Base-by-base conservation (phyloP, 2,797 vertebrate genomes). In the Antrozous pallidus region DNA sequence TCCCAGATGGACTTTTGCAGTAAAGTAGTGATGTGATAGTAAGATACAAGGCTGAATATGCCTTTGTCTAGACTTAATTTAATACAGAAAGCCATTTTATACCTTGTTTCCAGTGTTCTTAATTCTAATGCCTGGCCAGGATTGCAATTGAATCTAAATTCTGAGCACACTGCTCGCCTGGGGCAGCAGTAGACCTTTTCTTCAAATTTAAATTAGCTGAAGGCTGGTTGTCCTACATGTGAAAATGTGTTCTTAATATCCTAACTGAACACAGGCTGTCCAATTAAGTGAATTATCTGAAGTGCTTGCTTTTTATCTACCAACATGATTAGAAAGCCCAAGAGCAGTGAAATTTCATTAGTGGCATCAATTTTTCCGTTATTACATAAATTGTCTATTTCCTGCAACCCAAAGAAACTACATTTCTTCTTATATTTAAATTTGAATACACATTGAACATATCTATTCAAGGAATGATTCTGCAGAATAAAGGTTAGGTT, bases 161-260 rank as follows among this genome's bases (percentile, higher is more conserved):
- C 90, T 92, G 56, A 74, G 95, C 51, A 97, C 87, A 93, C 38
- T 70, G 6, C 69, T 96, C 88, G 98, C 98, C 97, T 42, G 10
- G 51, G 97, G 98, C 98, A 77, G 1, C 38, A 51, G 22, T 31
- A 97, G 97, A 98, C 98, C 98, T 98, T 98, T 98, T 97, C 75
- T 95, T 92, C 90, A 94, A 82, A 94, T 38, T 47, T 80, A 85
- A 96, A 83, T 80, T 84, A 83, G 85, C 77, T 79, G 14, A 90
- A 93, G 79, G 26, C 88, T 96, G 12, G 70, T 70, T 97, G 97
- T 98, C 88, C 90, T 87, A 6, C 75, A 80, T 96, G 94, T 96
- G 90, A 77, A 95, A 93, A 79, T 36, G 51, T 93, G 93, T 97
- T 96, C 89, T 40, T 96, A 82, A 69, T 94, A 90, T 95, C 97